Evolutionary conservation across 2,888 invertebrate species (phyloP).

Genomic region (Sinohyriopsis cumingii): DNA sequence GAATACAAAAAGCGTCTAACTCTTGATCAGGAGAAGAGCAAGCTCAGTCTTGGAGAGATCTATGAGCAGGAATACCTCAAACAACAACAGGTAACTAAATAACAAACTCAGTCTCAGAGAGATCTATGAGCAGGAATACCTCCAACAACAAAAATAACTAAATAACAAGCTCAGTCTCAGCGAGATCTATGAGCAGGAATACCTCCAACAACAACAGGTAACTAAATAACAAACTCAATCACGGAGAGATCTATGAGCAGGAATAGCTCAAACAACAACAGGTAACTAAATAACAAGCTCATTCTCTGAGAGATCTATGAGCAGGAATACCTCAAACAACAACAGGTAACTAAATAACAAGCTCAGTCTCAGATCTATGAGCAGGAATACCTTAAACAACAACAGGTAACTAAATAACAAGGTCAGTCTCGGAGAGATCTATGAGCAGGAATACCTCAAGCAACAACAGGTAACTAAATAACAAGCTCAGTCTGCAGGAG

Average conservation of each 20-base stretch:
- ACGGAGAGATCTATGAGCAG: conserved; percentile 68
- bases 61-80: conserved; percentile 82
- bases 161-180: conserved; percentile 85
- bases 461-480: too few species aligned
- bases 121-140: conserved; percentile 58
- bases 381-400: conserved; percentile 71
- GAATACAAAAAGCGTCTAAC: conserved; percentile 91
- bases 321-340: conserved; percentile 74
- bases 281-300: conserved; percentile 77
- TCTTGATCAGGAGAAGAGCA: conserved; percentile 94
- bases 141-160: conserved; percentile 73
- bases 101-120: conserved; percentile 82
- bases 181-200: conserved; percentile 88
- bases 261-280: conserved; percentile 73
- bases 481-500: too few species aligned
- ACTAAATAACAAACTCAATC: conserved; percentile 80
- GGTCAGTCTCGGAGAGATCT: conserved; percentile 78
- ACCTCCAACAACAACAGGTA: conserved; percentile 74
- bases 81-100: conserved; percentile 72
- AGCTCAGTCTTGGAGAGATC: conserved; percentile 91
- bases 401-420: conserved; percentile 76
- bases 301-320: conserved; percentile 96
- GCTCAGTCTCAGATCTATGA: conserved; percentile 78
- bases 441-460: too few species aligned
- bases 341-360: conserved; percentile 77